Evolutionary conservation across 2,797 vertebrate genomes (phyloP), one percentile per base, ranked within the genome.

Genomic region (Tadarida brasiliensis): DNA sequence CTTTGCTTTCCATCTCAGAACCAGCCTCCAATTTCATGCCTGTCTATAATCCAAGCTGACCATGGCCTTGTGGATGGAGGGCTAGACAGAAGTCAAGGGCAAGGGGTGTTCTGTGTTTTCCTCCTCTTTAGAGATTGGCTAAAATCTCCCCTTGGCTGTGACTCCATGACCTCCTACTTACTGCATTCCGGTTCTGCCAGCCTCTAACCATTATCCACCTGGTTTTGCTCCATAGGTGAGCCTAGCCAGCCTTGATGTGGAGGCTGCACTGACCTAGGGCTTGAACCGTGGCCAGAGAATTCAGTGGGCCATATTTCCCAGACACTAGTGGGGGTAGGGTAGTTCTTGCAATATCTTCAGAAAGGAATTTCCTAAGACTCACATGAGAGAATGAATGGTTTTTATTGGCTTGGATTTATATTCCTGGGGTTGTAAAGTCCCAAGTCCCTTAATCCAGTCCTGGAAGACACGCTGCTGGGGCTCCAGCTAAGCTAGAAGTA

Each of bases 161-260:
- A 56, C 24, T 47, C 57, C n/a, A 4, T 11, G 10, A 14, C 2
- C 16, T 56, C 47, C 61, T 74, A 4, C 26, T 4, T 19, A 49
- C 24, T 0, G 0, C 65, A 84, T 68, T 51, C 33, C 4, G 1
- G 24, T 57, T 71, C 73, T 68, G 22, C 15, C 3, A 11, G 24
- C 33, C 78, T 70, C 91, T 87, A 28, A 93, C 51, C 11, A 7
- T 8, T 61, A 77, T 28, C 56, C 28, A 33, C 51, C 70, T 65
- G 86, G n/a, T 82, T 68, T 93, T 19, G 4, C 47, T 39, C 96
- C 97, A 0, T 9, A 82, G 0, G 98, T 99, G 95, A 99, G 99
- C 95, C 97, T 99, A 98, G 99, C 99, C 98, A 99, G 99, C 78
- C 89, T 99, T 96, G 99, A 99, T 95, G 98, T 98, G 1, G 99